Base-by-base conservation (phyloP, 2,113 vertebrate genomes). In the Lampris incognitus region DNA sequence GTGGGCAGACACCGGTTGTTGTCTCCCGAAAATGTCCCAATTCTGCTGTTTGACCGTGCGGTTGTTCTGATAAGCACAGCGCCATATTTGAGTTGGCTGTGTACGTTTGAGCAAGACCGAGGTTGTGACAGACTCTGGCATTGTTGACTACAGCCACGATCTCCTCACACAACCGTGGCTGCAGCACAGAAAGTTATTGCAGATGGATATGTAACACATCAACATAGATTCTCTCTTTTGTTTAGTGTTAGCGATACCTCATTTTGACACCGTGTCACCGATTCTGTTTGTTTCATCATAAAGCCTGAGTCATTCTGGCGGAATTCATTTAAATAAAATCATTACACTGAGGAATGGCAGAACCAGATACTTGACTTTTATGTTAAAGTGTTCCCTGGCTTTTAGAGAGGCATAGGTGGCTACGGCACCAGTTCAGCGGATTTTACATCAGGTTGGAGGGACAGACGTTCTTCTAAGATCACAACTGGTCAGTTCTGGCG, bases 11-110 rank as follows among this genome's bases (percentile, higher is more conserved):
- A 69, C 59, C 52, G 57, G 11, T 46, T 72, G 52, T 76, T 10
- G 67, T 73, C 41, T 62, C 42, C 66, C 68, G 49, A 63, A 74
- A 59, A 60, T 60, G 74, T 66, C 79, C 80, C 76, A 36, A 52
- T 74, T 55, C 49, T 42, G 75, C 49, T 2, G 7, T 72, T 59
- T 88, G 82, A 72, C 84, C 67, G 57, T 5, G 57, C 40, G 39
- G 42, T 52, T 82, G 71, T 78, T 78, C 57, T 64, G 81, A 85
- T 79, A 79, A 85, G 77, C 76, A 58, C 56, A 81, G 70, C 74
- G 59, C 51, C 82, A 85, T 80, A 82, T 85, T 64, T 76, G 44
- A 73, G 48, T 48, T 38, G 51, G 66, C 71, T 50, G 74, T 56
- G 76, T 67, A 41, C 11, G 37, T 24, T 24, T 24, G 24, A 24